Base-by-base conservation (phyloP, 1,140 invertebrate genomes). In the Drosophila tristis region DNA sequence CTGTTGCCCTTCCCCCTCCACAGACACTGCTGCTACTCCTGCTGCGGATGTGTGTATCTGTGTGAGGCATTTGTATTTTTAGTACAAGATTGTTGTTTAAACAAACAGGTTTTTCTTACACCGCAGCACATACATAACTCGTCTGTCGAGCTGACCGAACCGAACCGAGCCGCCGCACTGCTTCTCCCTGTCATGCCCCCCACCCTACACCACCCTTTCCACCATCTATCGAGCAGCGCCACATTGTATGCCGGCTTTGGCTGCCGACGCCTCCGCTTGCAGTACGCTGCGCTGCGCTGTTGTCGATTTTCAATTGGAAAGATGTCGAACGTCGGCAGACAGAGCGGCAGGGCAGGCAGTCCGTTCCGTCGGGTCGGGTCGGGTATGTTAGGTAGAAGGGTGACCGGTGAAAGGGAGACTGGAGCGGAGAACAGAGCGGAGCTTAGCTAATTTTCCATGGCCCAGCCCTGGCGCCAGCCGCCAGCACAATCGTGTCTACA, bases 51-150 rank as follows among this genome's bases (percentile, higher is more conserved):
- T 71, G 44, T 57, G 57, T 74, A 55, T 80, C 50, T 63, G 64
- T 54, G 63, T 64, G 82, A 43, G 68, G 70, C 74, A 77, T 76
- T 78, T 87, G 78, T 86, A 86, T 86, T 86, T 86, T 86, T 86
- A 81, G 82, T 86, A 82, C 84, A 86, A 86, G 85, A 86, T 87
- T 86, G 82, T 86, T 86, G 82, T 86, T 86, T 86, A 86, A 86
- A 86, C 82, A 86, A 86, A 86, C 82, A 86, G 82, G 82, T 86
- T 86, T 86, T 84, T 75, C 86, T 86, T 86, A 87, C 84, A 86
- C 82, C 79, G 82, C 82, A 81, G 79, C 82, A 78, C 76, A 80
- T 72, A 84, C 85, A 86, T 86, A 87, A 86, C 82, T 86, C 82
- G 82, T 86, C 82, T 78, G 75, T 87, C 82, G 72, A 53, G 72